Percentiles rank a stretch among this genome's conserved stretches.
Conservation (phyloP, 2,797 vertebrate species). For the Pristis pectinata region DNA sequence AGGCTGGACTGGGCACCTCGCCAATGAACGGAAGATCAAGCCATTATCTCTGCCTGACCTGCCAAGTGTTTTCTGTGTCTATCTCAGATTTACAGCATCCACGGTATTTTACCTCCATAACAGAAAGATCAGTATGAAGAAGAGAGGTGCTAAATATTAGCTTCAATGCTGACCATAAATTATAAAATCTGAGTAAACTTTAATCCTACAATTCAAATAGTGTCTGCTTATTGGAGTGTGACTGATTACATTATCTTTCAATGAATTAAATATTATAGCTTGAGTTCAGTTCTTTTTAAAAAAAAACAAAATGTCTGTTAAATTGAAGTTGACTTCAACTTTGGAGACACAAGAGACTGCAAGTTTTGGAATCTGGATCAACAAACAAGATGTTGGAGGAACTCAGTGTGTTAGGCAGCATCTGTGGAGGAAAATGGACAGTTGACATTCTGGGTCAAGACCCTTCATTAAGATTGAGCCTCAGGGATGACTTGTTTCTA, state of each 20-base stretch:
- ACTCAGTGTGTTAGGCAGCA: too few species aligned
- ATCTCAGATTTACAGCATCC: background rate
- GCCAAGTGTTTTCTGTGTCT: background rate
- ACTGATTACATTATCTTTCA: background rate
- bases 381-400: too few species aligned
- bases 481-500: too few species aligned
- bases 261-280: background rate
- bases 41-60: too few species aligned
- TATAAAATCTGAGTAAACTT: background rate
- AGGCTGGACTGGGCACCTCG: too few species aligned
- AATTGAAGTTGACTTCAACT: background rate
- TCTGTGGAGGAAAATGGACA: too few species aligned
- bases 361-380: too few species aligned
- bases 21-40: too few species aligned
- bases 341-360: background rate
- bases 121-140: background rate
- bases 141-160: background rate
- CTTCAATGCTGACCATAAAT: background rate
- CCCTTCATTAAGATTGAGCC: too few species aligned
- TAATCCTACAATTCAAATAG: background rate
- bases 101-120: background rate
- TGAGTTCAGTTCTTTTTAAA: background rate
- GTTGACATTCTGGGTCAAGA: too few species aligned
- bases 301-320: background rate
- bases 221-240: background rate